Evolutionary conservation across 1,140 invertebrate species (phyloP).

Genomic region (Papilio polytes): DNA sequence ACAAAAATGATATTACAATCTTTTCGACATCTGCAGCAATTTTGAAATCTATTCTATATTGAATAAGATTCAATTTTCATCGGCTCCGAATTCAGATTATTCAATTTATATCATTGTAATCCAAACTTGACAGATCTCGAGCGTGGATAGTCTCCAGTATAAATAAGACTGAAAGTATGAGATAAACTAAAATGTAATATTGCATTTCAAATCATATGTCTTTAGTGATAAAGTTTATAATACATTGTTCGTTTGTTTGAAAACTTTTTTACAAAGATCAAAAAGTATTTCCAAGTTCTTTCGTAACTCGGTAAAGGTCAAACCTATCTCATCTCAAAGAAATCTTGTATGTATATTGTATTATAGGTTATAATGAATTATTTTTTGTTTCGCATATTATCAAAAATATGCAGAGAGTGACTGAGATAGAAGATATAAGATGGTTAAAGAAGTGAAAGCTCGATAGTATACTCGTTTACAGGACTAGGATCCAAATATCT

Average conservation of each 20-base stretch:
- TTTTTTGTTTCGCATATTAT: neutral
- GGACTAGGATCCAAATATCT: too few species aligned
- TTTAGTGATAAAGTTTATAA: neutral
- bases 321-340: slow-evolving; percentile 17
- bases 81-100: slow-evolving; percentile 21
- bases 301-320: slow-evolving; percentile 31
- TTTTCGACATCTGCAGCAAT: slow-evolving; percentile 2
- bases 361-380: neutral
- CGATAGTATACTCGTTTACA: too few species aligned
- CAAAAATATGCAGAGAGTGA: neutral
- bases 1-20: slow-evolving; percentile 4
- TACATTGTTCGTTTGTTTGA: neutral
- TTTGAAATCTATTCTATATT: neutral
- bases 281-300: slow-evolving; percentile 31
- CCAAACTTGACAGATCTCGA: slow-evolving; percentile 35
- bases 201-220: neutral
- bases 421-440: neutral
- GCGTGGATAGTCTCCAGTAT: slow-evolving; percentile 28
- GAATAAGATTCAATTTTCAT: slow-evolving; percentile 31
- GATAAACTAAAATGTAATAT: neutral
- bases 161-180: neutral
- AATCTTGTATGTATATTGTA: neutral
- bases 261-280: slow-evolving; percentile 23
- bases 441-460: too few species aligned
- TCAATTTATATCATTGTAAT: slow-evolving; percentile 40